Conservation (phyloP, 2,113 vertebrate species). For the Lates calcarifer region DNA sequence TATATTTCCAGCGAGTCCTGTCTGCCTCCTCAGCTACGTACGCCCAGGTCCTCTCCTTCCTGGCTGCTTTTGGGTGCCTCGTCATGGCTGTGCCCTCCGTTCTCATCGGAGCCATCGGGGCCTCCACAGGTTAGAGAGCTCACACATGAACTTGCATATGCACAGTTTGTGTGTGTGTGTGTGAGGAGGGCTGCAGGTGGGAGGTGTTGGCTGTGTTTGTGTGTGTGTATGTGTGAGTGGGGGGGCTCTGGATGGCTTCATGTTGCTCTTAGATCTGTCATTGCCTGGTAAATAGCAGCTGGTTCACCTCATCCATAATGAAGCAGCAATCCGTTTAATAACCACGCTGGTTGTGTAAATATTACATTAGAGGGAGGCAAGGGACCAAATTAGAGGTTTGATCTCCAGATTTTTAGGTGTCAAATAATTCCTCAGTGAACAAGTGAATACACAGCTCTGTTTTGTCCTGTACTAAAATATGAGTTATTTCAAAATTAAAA, state of each 20-base stretch:
- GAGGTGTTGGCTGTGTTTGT: not conserved
- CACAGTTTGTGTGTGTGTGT: conserved; percentile 36
- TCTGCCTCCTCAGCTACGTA: conserved; percentile 98
- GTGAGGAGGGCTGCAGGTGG: not conserved
- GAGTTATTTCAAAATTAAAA: not conserved
- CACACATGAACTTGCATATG: conserved; percentile 3
- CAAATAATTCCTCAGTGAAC: conserved; percentile 64
- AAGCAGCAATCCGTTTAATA: conserved; percentile 80
- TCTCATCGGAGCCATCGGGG: conserved; percentile 96
- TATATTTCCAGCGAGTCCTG: conserved; percentile 97
- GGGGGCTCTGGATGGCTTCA: conserved; percentile 48
- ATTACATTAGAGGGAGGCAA: conserved; percentile 83
- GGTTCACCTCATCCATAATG: conserved; percentile 86
- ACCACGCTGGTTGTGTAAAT: conserved; percentile 80
- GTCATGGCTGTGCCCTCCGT: conserved; percentile 96
- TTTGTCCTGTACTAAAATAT: conserved; percentile 12
- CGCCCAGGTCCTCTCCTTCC: conserved; percentile 95
- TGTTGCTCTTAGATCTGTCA: conserved; percentile 81
- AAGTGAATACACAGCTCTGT: conserved; percentile 41
- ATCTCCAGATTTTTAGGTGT: conserved; percentile 74
- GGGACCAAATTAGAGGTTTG: conserved; percentile 82
- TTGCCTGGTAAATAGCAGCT: conserved; percentile 85
- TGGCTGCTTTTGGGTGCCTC: conserved; percentile 96
- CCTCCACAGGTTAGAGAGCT: conserved; percentile 92
- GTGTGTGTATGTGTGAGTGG: conserved; percentile 9